A percentile compares a stretch with the other conserved stretches of the same genome.
phyloP scores from a whole-genome alignment of 2,797 vertebrate genomes.

The Heliangelus exortis region DNA sequence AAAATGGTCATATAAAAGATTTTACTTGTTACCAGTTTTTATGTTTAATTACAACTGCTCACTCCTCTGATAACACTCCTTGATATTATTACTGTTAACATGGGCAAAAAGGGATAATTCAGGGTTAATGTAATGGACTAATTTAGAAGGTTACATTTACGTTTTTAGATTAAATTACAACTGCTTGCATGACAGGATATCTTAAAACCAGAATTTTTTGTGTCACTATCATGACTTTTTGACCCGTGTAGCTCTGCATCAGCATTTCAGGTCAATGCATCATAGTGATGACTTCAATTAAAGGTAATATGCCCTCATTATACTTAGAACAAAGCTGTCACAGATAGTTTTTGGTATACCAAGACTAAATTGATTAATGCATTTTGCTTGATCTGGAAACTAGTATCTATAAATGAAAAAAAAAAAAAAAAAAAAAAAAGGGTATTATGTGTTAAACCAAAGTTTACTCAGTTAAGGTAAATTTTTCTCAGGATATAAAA shows the following conservation, averaged over 20 bases:
- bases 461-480: not conserved
- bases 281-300: slow-evolving; percentile 37
- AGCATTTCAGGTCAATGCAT: slow-evolving; percentile 10
- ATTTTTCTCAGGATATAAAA: not conserved
- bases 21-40: not conserved
- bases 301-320: slow-evolving; percentile 26
- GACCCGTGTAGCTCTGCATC: not conserved
- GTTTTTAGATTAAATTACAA: not conserved
- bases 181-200: not conserved
- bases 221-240: not conserved
- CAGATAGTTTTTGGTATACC: not conserved
- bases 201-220: slow-evolving; percentile 18
- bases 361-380: not conserved
- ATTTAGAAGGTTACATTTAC: not conserved
- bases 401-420: not conserved
- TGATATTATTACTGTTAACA: not conserved
- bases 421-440: not conserved
- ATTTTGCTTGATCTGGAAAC: not conserved
- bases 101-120: not conserved
- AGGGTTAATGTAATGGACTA: not conserved
- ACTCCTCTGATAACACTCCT: not conserved
- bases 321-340: not conserved
- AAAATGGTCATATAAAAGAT: not conserved
- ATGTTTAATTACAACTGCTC: not conserved
- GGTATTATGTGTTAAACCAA: not conserved